Evolutionary conservation across 2,797 vertebrate genomes (phyloP).

Genomic region (Ficedula albicollis): DNA sequence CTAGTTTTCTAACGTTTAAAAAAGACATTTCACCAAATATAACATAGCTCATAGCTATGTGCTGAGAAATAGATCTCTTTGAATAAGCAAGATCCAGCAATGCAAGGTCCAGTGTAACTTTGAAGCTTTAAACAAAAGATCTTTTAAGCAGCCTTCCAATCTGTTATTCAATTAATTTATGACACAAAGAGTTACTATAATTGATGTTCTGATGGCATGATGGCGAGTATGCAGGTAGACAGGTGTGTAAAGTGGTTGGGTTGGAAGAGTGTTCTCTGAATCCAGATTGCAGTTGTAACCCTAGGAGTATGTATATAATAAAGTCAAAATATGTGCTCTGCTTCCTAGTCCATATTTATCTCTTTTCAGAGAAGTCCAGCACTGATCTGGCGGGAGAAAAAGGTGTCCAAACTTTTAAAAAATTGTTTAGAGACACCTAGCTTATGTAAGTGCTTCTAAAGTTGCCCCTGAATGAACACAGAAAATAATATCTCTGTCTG

Average conservation of each 20-base stretch:
- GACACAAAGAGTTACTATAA: not conserved
- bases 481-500: not conserved
- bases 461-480: not conserved
- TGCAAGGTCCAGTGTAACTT: not conserved
- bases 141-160: not conserved
- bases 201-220: not conserved
- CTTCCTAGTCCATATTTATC: not conserved
- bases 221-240: not conserved
- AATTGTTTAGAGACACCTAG: not conserved
- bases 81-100: not conserved
- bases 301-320: not conserved
- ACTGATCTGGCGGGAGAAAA: not conserved
- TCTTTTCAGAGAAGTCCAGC: not conserved
- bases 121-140: not conserved
- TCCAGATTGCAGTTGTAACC: not conserved
- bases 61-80: not conserved
- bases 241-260: not conserved
- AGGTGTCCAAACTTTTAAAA: not conserved
- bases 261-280: not conserved
- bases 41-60: not conserved
- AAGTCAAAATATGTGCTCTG: not conserved
- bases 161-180: not conserved
- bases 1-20: not conserved
- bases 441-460: not conserved
- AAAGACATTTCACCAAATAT: not conserved